phyloP scores from a whole-genome alignment of 1,140 invertebrate genomes.

The Drosophila asahinai region DNA sequence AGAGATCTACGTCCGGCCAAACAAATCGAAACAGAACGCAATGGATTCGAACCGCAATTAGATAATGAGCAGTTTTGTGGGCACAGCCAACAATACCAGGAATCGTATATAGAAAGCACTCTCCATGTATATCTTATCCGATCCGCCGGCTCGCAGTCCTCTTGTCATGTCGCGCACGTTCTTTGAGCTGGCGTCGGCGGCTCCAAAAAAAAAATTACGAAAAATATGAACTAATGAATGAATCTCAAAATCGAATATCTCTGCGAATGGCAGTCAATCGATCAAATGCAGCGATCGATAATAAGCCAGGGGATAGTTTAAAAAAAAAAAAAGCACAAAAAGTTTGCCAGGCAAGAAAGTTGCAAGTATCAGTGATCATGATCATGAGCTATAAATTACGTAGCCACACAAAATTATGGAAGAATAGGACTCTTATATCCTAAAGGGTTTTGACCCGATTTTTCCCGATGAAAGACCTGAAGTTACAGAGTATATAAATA shows the following conservation, averaged over 20 bases:
- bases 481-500: too few relatives aligned
- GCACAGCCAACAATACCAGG: conserved; percentile 17
- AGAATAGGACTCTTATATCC: too few relatives aligned
- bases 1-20: conserved; percentile 45
- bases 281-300: conserved; percentile 15
- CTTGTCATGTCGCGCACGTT: conserved; percentile 36
- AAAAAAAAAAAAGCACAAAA: background rate
- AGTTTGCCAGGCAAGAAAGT: background rate
- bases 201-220: background rate
- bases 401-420: too few relatives aligned
- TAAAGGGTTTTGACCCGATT: too few relatives aligned
- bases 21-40: conserved; percentile 17
- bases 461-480: too few relatives aligned
- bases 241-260: conserved; percentile 11
- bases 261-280: conserved; percentile 24
- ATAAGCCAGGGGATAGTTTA: background rate
- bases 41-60: conserved; percentile 38
- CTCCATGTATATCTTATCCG: conserved; percentile 41
- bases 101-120: conserved; percentile 46
- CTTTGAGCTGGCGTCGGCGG: conserved; percentile 18
- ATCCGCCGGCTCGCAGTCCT: conserved; percentile 8
- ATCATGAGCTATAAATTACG: too few relatives aligned
- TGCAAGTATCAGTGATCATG: background rate
- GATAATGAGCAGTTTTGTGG: conserved; percentile 52
- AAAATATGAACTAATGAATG: conserved; percentile 23